These are phyloP conservation scores for Cepphus grylle DNA, from an alignment of 2,113 vertebrate species.

Conservation along the genomic window DNA sequence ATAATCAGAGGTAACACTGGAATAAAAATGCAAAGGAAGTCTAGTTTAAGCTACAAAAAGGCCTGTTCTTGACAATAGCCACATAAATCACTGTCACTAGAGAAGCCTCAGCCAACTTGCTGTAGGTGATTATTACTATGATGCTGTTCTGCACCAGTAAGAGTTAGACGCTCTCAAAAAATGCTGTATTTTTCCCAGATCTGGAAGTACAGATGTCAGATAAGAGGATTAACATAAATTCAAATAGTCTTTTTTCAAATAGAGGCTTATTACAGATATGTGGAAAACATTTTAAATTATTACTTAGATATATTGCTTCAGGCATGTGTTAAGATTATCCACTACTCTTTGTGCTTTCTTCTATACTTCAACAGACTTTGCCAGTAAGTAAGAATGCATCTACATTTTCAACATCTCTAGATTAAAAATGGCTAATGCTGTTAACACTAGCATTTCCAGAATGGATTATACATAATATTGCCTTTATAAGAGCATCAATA, in stretches of 20 bases:
- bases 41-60: neutral
- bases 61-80: neutral
- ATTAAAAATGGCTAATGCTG: neutral
- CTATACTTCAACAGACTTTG: neutral
- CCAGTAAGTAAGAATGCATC: neutral
- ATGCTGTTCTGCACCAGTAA: neutral
- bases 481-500: neutral
- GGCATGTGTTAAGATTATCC: neutral
- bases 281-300: neutral
- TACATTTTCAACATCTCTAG: neutral
- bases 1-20: neutral
- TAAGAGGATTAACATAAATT: slow-evolving; percentile 39
- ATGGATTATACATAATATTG: neutral
- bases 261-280: neutral
- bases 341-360: neutral
- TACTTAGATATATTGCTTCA: neutral
- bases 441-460: neutral
- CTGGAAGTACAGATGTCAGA: neutral
- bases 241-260: neutral
- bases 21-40: neutral
- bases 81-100: neutral
- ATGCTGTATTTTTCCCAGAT: neutral
- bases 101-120: neutral
- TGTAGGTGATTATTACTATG: neutral
- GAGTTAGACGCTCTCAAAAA: neutral